Percentiles rank a stretch among this genome's conserved stretches.
Evolutionary conservation across 2,888 invertebrate species (phyloP).

Genomic region (Erebia palarica): DNA sequence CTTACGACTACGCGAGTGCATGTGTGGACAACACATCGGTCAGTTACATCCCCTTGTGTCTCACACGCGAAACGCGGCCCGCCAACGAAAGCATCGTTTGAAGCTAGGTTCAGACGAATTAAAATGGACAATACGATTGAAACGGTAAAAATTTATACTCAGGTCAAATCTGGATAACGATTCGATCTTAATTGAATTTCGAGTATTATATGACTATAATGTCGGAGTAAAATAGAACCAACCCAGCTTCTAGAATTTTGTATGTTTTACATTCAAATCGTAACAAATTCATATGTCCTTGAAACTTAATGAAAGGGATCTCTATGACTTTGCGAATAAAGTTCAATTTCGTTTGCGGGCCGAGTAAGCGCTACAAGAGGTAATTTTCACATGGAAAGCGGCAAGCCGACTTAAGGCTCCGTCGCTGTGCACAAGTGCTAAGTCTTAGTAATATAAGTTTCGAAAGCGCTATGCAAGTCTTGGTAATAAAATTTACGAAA

Average conservation of each 20-base stretch:
- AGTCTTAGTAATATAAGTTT: conserved; percentile 40
- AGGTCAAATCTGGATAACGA: too few species aligned
- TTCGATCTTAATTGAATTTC: too few species aligned
- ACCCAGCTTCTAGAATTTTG: too few species aligned
- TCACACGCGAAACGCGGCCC: conserved; percentile 60
- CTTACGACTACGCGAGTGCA: conserved; percentile 82
- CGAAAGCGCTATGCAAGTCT: background rate
- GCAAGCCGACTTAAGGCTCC: conserved; percentile 71
- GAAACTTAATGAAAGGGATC: background rate
- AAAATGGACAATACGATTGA: background rate
- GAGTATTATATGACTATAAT: too few species aligned
- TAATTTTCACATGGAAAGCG: conserved; percentile 73
- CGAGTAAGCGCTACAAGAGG: conserved; percentile 59
- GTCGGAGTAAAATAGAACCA: too few species aligned
- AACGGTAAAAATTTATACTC: background rate
- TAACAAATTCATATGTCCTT: background rate
- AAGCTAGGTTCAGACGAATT: background rate
- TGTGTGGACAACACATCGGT: conserved; percentile 82
- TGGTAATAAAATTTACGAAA: background rate
- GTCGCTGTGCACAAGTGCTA: conserved; percentile 72
- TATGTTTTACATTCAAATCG: background rate
- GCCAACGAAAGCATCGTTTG: conserved; percentile 50
- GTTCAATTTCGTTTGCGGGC: conserved; percentile 57
- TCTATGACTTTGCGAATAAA: background rate
- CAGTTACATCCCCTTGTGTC: conserved; percentile 64